Percentiles rank a stretch among this genome's conserved stretches.
Evolutionary conservation across 2,113 vertebrate genomes (phyloP).

Genomic region (Ia io): DNA sequence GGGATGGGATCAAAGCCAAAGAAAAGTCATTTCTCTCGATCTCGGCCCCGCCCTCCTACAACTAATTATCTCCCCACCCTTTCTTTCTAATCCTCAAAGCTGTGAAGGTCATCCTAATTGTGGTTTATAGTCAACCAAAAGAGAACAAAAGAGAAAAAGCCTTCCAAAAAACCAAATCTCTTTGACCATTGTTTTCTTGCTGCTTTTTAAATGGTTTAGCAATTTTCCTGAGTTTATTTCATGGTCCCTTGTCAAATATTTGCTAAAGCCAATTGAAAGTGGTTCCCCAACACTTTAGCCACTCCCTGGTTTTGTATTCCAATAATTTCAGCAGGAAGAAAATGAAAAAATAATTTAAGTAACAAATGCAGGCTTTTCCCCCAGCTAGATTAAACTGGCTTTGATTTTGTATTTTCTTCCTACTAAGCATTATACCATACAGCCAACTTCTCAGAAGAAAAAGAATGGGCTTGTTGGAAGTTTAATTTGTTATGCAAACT

Average conservation of each 20-base stretch:
- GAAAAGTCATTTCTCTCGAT: constrained; percentile 4
- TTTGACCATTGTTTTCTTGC: constrained; percentile 43
- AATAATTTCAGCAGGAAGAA: constrained; percentile 65
- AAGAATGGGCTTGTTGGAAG: constrained; percentile 7
- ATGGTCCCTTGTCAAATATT: constrained; percentile 30
- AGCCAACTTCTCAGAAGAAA: not conserved
- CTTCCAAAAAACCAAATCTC: constrained; percentile 40
- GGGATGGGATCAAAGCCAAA: not conserved
- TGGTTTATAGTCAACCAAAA: not conserved
- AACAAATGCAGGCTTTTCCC: constrained; percentile 49
- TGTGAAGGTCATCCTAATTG: constrained; percentile 6
- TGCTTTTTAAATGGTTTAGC: constrained; percentile 31
- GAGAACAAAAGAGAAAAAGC: not conserved
- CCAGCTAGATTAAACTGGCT: constrained; percentile 22
- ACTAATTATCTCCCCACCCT: constrained; percentile 29
- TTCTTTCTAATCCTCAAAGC: not conserved
- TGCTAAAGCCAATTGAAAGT: constrained; percentile 43
- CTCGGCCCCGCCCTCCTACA: not conserved
- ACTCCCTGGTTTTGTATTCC: constrained; percentile 52
- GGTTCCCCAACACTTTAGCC: constrained; percentile 1
- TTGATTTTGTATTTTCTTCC: constrained; percentile 44
- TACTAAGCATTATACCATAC: constrained; percentile 41
- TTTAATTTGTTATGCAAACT: constrained; percentile 26
- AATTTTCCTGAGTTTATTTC: constrained; percentile 11
- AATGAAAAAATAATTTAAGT: constrained; percentile 56